phyloP scores from a whole-genome alignment of 2,888 invertebrate species.

The Bruchidius siliquastri region DNA sequence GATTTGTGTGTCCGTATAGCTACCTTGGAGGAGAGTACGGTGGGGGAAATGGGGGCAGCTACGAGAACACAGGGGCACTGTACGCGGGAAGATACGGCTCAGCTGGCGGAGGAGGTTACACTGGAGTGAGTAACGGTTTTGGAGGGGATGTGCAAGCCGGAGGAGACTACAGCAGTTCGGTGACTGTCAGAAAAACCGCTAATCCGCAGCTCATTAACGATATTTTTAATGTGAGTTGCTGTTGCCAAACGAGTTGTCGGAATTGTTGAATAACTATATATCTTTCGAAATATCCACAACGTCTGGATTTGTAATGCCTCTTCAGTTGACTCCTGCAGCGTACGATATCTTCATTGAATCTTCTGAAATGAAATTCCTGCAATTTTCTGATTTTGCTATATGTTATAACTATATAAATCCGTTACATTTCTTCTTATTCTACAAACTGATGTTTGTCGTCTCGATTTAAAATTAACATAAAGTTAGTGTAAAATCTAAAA shows the following conservation, averaged over 20 bases:
- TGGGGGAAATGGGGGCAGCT: conserved; percentile 16
- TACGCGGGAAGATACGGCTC: neutral
- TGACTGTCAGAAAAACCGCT: conserved; percentile 26
- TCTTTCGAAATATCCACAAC: too few species aligned
- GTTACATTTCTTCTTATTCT: too few species aligned
- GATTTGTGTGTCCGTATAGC: neutral
- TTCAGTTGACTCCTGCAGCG: too few species aligned
- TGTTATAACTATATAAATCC: too few species aligned
- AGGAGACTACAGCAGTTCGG: conserved; percentile 19
- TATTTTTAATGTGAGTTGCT: conserved; percentile 59
- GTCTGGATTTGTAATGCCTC: too few species aligned
- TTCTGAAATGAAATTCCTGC: too few species aligned
- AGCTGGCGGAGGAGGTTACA: conserved; percentile 20
- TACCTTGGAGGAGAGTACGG: conserved; percentile 14
- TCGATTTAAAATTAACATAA: too few species aligned
- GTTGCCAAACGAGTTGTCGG: neutral
- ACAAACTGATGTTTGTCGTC: too few species aligned
- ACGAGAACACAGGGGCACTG: conserved; percentile 10
- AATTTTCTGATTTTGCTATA: too few species aligned
- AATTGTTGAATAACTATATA: too few species aligned
- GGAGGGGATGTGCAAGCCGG: neutral
- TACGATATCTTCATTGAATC: too few species aligned
- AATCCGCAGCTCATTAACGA: conserved; percentile 54
- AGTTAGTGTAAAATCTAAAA: too few species aligned
- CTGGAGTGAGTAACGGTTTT: conserved; percentile 15